Conservation (phyloP, 2,113 vertebrate species). For the Engraulis encrasicolus region DNA sequence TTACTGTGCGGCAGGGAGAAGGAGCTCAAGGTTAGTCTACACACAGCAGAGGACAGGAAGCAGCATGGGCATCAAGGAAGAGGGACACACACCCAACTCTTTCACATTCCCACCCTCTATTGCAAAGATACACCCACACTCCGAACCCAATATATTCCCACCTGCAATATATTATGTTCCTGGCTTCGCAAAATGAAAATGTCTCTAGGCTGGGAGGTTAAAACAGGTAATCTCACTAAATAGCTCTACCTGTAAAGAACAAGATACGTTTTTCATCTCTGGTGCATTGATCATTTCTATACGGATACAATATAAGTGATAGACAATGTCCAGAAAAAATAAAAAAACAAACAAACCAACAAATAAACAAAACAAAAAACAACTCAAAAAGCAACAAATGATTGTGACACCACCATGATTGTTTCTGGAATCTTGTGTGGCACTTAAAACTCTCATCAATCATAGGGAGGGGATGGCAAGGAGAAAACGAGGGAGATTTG, state of each 20-base stretch:
- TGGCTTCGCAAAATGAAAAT: no score
- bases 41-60: not conserved
- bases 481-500: not conserved
- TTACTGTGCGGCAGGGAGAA: constrained; percentile 2
- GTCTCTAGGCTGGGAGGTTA: no score
- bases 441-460: not conserved
- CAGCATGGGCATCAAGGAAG: not conserved
- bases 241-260: no score
- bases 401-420: not conserved
- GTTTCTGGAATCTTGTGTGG: not conserved
- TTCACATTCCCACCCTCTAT: not conserved
- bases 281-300: not conserved
- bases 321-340: not conserved
- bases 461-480: not conserved
- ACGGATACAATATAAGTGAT: not conserved
- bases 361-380: no score
- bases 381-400: not conserved
- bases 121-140: not conserved
- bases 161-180: no score
- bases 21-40: constrained; percentile 7
- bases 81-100: not conserved
- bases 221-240: no score
- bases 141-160: not conserved
- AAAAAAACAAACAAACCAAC: no score
- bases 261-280: no score